Percentiles rank a stretch among this genome's conserved stretches.
Conservation (phyloP, 2,888 invertebrate species). For the Leptinotarsa peninsularis region DNA sequence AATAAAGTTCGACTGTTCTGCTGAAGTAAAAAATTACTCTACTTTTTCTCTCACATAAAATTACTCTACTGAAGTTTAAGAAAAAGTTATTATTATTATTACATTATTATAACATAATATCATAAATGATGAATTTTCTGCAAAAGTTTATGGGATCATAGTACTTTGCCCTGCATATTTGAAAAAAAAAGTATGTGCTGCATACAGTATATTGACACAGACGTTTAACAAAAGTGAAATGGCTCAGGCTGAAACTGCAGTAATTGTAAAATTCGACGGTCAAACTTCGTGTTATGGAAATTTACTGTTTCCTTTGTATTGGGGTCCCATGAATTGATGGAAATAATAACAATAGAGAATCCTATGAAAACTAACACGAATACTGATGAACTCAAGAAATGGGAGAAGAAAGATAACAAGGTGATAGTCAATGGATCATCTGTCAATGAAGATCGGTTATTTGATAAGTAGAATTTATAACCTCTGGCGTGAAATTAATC, state of each 20-base stretch:
- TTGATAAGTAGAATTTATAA: no score
- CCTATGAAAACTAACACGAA: background rate
- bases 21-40: no score
- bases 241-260: background rate
- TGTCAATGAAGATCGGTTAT: background rate
- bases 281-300: background rate
- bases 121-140: no score
- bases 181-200: background rate
- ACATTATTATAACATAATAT: no score
- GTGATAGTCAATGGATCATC: background rate
- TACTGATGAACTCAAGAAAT: background rate
- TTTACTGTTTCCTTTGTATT: background rate
- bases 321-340: background rate
- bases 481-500: no score
- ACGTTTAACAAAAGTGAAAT: background rate
- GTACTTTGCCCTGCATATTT: background rate
- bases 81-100: no score
- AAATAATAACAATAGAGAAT: background rate
- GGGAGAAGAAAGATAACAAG: background rate
- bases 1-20: no score
- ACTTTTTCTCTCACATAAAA: no score
- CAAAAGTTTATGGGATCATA: background rate
- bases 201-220: background rate
- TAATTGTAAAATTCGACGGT: background rate
- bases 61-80: no score